Percentiles rank a stretch among this genome's conserved stretches.
phyloP scores from a whole-genome alignment of 2,797 vertebrate species.

The Brachyrhaphis roseni region DNA sequence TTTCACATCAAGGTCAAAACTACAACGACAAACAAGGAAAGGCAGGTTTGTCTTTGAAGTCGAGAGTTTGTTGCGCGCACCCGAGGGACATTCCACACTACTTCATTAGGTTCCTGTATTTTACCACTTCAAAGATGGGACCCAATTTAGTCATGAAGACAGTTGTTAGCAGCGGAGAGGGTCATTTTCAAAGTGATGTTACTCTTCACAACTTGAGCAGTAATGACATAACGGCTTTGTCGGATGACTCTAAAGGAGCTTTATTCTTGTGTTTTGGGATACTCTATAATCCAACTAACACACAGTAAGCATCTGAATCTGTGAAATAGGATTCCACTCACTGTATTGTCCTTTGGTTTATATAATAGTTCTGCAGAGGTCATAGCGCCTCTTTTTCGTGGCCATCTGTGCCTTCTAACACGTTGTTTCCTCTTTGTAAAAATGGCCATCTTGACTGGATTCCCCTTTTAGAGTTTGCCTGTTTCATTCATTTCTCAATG shows the following conservation, averaged over 20 bases:
- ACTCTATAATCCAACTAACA: conserved; percentile 47
- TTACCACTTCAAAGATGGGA: conserved; percentile 45
- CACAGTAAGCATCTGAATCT: conserved; percentile 46
- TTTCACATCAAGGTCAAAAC: conserved; percentile 49
- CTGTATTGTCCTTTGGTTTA: conserved; percentile 56
- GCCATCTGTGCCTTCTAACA: conserved; percentile 19
- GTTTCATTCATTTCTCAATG: conserved; percentile 64
- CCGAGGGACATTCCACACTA: conserved; percentile 33
- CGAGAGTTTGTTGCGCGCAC: conserved; percentile 27
- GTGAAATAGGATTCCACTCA: conserved; percentile 59
- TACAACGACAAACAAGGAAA: conserved; percentile 36
- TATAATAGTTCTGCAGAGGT: conserved; percentile 49
- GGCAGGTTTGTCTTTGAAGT: conserved; percentile 61
- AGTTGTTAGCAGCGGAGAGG: conserved; percentile 31
- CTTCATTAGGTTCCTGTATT: conserved; percentile 49
- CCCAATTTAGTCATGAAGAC: conserved; percentile 46
- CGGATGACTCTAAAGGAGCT: conserved; percentile 30
- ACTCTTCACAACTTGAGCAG: conserved; percentile 39
- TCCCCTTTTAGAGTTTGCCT: conserved; percentile 42
- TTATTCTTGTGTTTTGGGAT: conserved; percentile 48
- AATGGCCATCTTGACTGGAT: conserved; percentile 43
- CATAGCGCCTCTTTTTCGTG: conserved; percentile 40
- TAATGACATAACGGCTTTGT: conserved; percentile 46
- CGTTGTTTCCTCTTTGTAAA: not conserved
- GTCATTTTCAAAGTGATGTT: conserved; percentile 34